A percentile compares a stretch with the other conserved stretches of the same genome.
Evolutionary conservation across 2,888 invertebrate species (phyloP).

Genomic region (Ischnus inquisitorius): DNA sequence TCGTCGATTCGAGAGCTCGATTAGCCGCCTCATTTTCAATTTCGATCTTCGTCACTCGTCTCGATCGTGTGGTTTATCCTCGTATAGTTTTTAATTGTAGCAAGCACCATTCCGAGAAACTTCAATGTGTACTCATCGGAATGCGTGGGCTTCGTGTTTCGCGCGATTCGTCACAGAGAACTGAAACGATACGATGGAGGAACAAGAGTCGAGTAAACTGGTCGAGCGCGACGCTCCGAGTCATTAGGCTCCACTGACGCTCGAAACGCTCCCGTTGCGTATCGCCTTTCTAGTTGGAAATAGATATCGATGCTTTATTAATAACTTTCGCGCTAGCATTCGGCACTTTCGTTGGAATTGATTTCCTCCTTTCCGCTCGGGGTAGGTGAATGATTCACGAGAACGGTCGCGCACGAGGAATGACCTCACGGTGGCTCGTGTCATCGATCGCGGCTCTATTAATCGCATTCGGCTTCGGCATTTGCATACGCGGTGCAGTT

Average conservation of each 20-base stretch:
- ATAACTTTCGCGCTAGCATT: neutral
- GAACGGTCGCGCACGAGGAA: neutral
- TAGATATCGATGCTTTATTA: neutral
- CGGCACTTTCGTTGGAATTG: neutral
- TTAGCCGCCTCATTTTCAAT: slow-evolving; percentile 22
- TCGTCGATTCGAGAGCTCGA: slow-evolving; percentile 28
- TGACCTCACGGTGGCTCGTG: slow-evolving; percentile 5
- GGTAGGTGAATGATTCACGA: neutral
- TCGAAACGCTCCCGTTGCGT: slow-evolving; percentile 5
- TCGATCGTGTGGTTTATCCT: neutral
- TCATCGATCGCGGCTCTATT: slow-evolving; percentile 7
- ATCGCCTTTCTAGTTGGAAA: slow-evolving; percentile 13
- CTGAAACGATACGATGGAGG: neutral
- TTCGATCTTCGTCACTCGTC: slow-evolving; percentile 3
- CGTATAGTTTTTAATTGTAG: slow-evolving; percentile 6
- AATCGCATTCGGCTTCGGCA: slow-evolving; percentile 18
- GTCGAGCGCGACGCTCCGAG: neutral
- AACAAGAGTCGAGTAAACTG: neutral
- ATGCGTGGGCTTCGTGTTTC: slow-evolving; percentile 14
- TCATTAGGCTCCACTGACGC: slow-evolving; percentile 17
- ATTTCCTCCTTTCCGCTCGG: neutral
- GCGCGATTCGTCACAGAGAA: neutral
- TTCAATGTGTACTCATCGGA: slow-evolving; percentile 2
- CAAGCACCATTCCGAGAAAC: slow-evolving; percentile 7
- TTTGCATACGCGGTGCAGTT: neutral